Percentiles rank a stretch among this genome's conserved stretches.
Conservation (phyloP, 2,888 invertebrate genomes). For the Lypha dubia region DNA sequence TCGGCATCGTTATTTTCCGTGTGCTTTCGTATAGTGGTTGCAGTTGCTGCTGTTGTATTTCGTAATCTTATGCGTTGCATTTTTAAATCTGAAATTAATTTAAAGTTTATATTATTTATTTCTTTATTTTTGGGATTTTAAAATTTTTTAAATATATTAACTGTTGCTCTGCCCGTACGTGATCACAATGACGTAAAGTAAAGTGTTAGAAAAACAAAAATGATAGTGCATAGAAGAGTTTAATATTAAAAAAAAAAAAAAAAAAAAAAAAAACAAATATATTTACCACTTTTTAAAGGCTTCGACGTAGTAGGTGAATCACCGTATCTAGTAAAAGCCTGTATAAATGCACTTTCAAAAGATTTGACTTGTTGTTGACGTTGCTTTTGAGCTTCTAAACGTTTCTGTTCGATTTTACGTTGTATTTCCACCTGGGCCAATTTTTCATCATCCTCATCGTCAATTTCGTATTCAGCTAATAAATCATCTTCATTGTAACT, state of each 20-base stretch:
- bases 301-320: constrained; percentile 41
- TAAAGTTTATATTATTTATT: not conserved
- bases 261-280: too few relatives aligned
- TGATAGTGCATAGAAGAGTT: not conserved
- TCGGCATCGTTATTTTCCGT: constrained; percentile 65
- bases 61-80: constrained; percentile 41
- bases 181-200: too few relatives aligned
- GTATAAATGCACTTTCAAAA: constrained; percentile 74
- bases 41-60: constrained; percentile 44
- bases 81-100: constrained; percentile 9
- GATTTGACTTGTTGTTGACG: constrained; percentile 73
- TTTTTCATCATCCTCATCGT: constrained; percentile 72
- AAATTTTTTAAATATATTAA: not conserved
- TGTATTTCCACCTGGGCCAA: constrained; percentile 65
- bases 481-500: constrained; percentile 76
- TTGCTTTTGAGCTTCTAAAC: constrained; percentile 72
- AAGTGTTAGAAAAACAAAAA: not conserved
- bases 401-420: constrained; percentile 74
- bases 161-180: not conserved
- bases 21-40: constrained; percentile 41
- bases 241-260: not conserved
- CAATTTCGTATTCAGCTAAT: constrained; percentile 74
- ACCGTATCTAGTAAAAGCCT: constrained; percentile 68
- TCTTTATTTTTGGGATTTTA: too few relatives aligned
- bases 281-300: constrained; percentile 56